Percentiles rank a stretch among this genome's conserved stretches.
These are phyloP conservation scores for Hipparchia semele DNA, from an alignment of 2,888 invertebrate genomes.

Conservation along the genomic window DNA sequence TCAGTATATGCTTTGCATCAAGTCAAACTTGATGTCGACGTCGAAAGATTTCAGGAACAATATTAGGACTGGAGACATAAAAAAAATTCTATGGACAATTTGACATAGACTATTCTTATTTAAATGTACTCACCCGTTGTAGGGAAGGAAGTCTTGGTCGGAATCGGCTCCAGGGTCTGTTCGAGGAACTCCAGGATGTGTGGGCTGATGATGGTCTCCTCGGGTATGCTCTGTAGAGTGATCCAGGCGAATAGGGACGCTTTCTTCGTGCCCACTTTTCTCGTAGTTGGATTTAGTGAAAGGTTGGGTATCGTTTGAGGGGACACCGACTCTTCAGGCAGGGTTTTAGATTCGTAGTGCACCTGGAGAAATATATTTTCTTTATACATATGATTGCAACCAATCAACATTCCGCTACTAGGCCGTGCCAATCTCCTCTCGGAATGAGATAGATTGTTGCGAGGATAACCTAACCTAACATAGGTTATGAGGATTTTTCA, in stretches of 20 bases:
- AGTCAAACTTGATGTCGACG: no score
- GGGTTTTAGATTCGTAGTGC: slow-evolving; percentile 91
- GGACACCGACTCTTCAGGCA: slow-evolving; percentile 83
- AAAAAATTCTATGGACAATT: neutral
- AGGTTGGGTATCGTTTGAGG: slow-evolving; percentile 54
- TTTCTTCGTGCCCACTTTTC: slow-evolving; percentile 89
- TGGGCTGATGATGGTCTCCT: slow-evolving; percentile 98
- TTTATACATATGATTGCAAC: neutral
- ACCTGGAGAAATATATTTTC: slow-evolving; percentile 68
- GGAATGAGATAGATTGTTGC: no score
- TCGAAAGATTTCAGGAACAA: no score
- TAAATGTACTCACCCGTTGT: slow-evolving; percentile 55
- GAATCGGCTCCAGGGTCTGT: slow-evolving; percentile 98
- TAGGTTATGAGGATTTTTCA: no score
- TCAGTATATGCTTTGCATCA: no score
- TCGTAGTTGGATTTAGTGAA: slow-evolving; percentile 46
- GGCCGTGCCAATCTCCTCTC: no score
- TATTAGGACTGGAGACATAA: no score
- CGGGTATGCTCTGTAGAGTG: slow-evolving; percentile 98
- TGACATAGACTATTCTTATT: no score
- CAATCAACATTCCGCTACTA: no score
- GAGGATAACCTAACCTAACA: no score
- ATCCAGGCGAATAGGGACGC: slow-evolving; percentile 97
- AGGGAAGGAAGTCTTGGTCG: slow-evolving; percentile 83
- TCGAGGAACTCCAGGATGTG: slow-evolving; percentile 98